Evolutionary conservation across 2,888 invertebrate genomes (phyloP), one percentile per base, ranked within the genome.

Genomic region (Papilio demoleus): DNA sequence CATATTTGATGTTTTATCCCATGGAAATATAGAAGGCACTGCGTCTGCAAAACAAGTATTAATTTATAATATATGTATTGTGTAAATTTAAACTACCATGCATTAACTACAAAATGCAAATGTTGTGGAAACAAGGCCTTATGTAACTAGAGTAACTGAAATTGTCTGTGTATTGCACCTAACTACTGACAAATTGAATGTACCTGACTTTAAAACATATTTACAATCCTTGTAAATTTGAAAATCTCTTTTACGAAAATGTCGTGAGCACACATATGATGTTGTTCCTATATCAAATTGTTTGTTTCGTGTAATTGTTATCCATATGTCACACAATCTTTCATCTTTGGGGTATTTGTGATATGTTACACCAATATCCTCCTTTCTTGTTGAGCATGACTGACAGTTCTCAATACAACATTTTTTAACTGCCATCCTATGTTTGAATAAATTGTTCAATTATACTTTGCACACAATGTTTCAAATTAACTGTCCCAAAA

Each of bases 201-300:
- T 88, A 92, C 93, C 92, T 86, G 95, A 93, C 82, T 94, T 95
- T 62, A 96, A 87, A 81, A 95, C 88, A 82, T 95, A 96, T 88
- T 95, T 96, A 71, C 94, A 94, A 70, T 94, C 94, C 84, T 95
- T 94, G 77, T 94, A 94, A 73, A 93, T 93, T 85, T 95, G 94
- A 86, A 96, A 96, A 87, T 96, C 96, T 34, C 93, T 94, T 76
- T 95, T 94, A 76, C 95, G 92, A 83, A 96, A 96, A 86, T 96
- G 96, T 70, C 95, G 93, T 14, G 96, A 96, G 81, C 96, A 96
- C 38, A 96, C 95, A 82, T 95, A 94, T 60, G 93, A 93, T 69
- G 93, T 93, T 80, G 90, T 90, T 27, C 93, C 93, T 74, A 93
- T 92, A 71, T 93, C 93, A 70, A 92, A 92, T 45, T 85, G 78